These are phyloP conservation scores for Hirudo medicinalis DNA, from an alignment of 1,140 invertebrate genomes.

Conservation along the genomic window DNA sequence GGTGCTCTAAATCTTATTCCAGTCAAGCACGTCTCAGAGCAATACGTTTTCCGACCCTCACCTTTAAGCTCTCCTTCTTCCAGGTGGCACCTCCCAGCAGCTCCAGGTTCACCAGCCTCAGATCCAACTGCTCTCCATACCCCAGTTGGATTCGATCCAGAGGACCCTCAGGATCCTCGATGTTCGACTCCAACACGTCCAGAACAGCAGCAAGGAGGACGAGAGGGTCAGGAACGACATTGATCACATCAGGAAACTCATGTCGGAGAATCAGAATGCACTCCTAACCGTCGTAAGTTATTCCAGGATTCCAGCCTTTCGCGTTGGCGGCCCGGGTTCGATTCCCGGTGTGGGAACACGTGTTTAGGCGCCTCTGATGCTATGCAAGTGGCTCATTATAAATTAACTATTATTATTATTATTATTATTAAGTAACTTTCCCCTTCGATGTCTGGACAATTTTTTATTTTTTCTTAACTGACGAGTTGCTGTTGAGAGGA, in stretches of 20 bases:
- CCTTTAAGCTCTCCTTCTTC: not conserved
- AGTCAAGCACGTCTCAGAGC: too few relatives aligned
- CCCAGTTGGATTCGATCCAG: slow-evolving; percentile 40
- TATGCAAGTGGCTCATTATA: too few relatives aligned
- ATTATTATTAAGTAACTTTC: too few relatives aligned
- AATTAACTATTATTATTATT: too few relatives aligned
- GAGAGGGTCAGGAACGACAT: slow-evolving; percentile 37
- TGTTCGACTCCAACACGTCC: slow-evolving; percentile 38
- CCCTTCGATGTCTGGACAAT: too few relatives aligned
- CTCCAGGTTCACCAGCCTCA: slow-evolving; percentile 28
- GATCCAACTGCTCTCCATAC: slow-evolving; percentile 37
- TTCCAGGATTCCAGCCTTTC: too few relatives aligned
- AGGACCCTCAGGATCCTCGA: slow-evolving; percentile 38
- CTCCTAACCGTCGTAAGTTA: slow-evolving; percentile 37
- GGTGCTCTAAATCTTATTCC: too few relatives aligned
- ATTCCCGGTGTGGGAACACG: too few relatives aligned
- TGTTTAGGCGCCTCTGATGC: too few relatives aligned
- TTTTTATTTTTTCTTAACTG: too few relatives aligned
- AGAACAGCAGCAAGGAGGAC: slow-evolving; percentile 36
- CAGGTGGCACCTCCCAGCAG: slow-evolving; percentile 25
- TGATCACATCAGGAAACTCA: slow-evolving; percentile 36
- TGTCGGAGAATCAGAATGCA: slow-evolving; percentile 41
- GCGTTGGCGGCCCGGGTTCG: too few relatives aligned
- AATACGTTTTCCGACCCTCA: not conserved
- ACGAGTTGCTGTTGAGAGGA: too few relatives aligned